Conservation (phyloP, 2,888 invertebrate genomes). For the Drosophila rubida region DNA sequence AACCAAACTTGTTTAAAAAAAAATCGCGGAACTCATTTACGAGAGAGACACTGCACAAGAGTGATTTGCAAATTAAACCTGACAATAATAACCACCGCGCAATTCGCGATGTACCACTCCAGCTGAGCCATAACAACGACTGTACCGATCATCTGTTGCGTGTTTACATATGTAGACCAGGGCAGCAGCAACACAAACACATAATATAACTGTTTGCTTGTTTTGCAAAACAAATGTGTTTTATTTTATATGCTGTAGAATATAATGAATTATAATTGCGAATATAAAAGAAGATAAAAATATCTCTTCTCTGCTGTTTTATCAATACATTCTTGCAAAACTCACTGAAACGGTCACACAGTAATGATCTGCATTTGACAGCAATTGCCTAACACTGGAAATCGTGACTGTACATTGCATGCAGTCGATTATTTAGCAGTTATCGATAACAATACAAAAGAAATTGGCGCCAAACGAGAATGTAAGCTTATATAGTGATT, state of each 20-base stretch:
- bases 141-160: slow-evolving; percentile 1
- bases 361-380: background rate
- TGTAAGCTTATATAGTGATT: background rate
- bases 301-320: too few species aligned
- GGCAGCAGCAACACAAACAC: background rate
- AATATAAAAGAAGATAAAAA: background rate
- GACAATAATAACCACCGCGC: background rate
- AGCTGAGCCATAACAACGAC: background rate
- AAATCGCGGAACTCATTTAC: background rate
- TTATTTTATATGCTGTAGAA: too few species aligned
- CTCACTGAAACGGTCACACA: background rate
- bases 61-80: background rate
- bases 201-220: background rate
- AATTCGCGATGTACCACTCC: background rate
- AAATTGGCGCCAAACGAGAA: background rate
- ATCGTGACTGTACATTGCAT: background rate
- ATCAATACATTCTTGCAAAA: background rate
- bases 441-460: background rate
- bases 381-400: background rate
- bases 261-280: too few species aligned
- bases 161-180: background rate
- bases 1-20: background rate
- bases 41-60: background rate
- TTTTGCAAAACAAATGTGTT: too few species aligned
- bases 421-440: background rate